These are phyloP conservation scores for Paracanthobrama guichenoti DNA, from an alignment of 2,113 vertebrate species.

Conservation along the genomic window DNA sequence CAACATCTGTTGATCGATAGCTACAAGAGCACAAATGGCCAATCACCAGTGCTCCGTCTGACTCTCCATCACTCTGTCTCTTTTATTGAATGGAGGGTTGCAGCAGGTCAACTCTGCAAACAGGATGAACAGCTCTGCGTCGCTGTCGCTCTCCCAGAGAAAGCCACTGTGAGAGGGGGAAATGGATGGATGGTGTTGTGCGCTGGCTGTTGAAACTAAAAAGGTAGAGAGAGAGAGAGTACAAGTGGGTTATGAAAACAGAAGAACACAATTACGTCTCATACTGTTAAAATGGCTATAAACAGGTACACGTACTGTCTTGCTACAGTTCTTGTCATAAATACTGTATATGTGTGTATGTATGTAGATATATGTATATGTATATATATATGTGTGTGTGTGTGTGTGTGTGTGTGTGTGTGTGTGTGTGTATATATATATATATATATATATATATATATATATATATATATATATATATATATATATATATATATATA, in stretches of 20 bases:
- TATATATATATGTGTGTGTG: too few species aligned
- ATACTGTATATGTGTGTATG: background rate
- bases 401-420: too few species aligned
- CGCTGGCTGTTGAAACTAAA: constrained; percentile 12
- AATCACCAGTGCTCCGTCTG: constrained; percentile 31
- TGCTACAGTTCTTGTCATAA: background rate
- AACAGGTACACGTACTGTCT: background rate
- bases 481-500: too few species aligned
- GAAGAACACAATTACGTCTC: constrained; percentile 27
- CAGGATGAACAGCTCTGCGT: constrained; percentile 61
- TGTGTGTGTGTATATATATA: too few species aligned
- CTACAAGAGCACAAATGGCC: constrained; percentile 24
- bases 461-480: too few species aligned
- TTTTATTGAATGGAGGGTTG: constrained; percentile 63
- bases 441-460: too few species aligned
- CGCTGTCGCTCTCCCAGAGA: constrained; percentile 57
- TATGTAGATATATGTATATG: too few species aligned
- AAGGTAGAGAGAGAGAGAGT: background rate
- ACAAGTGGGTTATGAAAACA: background rate
- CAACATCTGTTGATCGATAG: constrained; percentile 30
- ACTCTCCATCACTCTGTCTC: constrained; percentile 36
- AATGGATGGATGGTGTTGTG: constrained; percentile 54
- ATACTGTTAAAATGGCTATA: constrained; percentile 40
- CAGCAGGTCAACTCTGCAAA: constrained; percentile 66
- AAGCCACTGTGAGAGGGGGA: constrained; percentile 51